phyloP scores from a whole-genome alignment of 2,113 vertebrate species.

The Cyprinus carpio region DNA sequence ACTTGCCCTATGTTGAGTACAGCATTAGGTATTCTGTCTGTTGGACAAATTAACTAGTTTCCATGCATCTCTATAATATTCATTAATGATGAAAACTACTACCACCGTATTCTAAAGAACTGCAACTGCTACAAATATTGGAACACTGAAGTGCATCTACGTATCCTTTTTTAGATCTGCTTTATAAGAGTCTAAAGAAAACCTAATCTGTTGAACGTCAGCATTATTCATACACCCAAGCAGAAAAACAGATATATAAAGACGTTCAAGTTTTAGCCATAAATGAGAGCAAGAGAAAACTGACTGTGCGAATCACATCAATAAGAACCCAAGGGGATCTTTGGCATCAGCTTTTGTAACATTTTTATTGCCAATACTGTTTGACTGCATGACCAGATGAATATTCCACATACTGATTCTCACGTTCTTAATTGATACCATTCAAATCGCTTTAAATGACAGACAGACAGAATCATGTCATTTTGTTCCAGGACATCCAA shows the following conservation, averaged over 20 bases:
- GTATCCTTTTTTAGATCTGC: not conserved
- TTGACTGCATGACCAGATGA: slow-evolving; percentile 25
- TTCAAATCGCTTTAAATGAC: not conserved
- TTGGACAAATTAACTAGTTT: not conserved
- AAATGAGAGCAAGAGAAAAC: not conserved
- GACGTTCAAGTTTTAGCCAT: slow-evolving; percentile 56
- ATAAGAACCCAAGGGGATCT: slow-evolving; percentile 56
- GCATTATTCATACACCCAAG: slow-evolving; percentile 32
- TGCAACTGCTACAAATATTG: not conserved
- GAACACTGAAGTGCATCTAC: not conserved
- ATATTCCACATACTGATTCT: not conserved
- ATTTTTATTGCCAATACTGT: slow-evolving; percentile 59
- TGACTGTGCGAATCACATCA: slow-evolving; percentile 36
- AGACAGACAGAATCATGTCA: not conserved
- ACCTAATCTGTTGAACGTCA: slow-evolving; percentile 7
- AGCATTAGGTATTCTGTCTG: slow-evolving; percentile 49
- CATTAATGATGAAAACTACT: not conserved
- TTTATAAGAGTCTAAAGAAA: not conserved
- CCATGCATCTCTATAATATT: slow-evolving; percentile 7
- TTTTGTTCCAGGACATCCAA: not conserved
- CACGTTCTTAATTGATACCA: not conserved
- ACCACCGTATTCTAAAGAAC: not conserved
- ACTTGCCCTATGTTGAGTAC: slow-evolving; percentile 52
- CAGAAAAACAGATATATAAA: slow-evolving; percentile 3
- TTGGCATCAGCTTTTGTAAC: slow-evolving; percentile 56